A percentile compares a stretch with the other conserved stretches of the same genome.
These are phyloP conservation scores for Linyphia triangularis DNA, from an alignment of 2,888 invertebrate species.

Conservation along the genomic window DNA sequence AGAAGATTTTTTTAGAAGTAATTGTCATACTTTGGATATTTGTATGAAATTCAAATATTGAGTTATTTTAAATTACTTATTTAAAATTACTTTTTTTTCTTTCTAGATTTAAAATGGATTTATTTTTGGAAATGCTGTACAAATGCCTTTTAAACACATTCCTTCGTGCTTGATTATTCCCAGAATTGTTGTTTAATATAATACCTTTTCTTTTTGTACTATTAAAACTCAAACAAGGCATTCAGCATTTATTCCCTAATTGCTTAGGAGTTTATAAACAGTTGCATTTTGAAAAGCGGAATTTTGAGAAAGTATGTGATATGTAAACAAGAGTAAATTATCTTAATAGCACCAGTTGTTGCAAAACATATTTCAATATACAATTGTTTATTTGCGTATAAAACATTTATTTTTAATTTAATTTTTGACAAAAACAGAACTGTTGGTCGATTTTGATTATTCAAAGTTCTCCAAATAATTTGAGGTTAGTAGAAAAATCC, in stretches of 20 bases:
- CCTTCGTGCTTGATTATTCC: no score
- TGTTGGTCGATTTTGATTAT: neutral
- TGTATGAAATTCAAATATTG: no score
- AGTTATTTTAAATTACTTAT: no score
- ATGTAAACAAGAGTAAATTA: conserved; percentile 42
- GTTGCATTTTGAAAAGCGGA: conserved; percentile 28
- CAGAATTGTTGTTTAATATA: no score
- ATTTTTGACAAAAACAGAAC: neutral
- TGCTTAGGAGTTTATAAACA: conserved; percentile 18
- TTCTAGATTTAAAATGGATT: no score
- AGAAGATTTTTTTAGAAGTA: no score
- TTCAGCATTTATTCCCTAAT: neutral
- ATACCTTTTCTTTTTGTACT: no score
- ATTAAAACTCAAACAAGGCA: neutral
- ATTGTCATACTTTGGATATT: no score
- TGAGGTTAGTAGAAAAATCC: neutral
- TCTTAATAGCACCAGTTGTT: conserved; percentile 45
- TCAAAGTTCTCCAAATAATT: neutral
- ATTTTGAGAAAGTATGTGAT: conserved; percentile 36
- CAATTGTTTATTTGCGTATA: neutral
- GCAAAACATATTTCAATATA: conserved; percentile 9
- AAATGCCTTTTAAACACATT: no score
- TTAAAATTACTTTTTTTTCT: no score
- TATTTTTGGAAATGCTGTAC: no score
- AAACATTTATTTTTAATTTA: neutral